Conservation (phyloP, 2,888 invertebrate genomes). For the Galerucella calmariensis region DNA sequence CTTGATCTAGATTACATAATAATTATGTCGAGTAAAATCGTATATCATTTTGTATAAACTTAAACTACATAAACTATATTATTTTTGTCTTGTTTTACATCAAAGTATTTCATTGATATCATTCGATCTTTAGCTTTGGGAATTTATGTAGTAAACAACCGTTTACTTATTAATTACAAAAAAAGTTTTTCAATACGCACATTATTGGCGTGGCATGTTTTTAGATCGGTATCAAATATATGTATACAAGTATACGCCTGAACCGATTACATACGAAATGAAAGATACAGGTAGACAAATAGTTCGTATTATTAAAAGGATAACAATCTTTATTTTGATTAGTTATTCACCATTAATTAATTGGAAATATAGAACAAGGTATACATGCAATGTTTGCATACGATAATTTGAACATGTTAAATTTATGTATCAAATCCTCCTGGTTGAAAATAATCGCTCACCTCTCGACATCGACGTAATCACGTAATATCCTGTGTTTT, state of each 20-base stretch:
- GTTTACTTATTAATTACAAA: background rate
- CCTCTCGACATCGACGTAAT: conserved; percentile 11
- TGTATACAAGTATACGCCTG: conserved; percentile 16
- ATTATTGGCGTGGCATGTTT: conserved; percentile 8
- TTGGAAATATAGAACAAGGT: conserved; percentile 52
- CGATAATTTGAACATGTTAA: conserved; percentile 32
- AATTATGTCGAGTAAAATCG: background rate
- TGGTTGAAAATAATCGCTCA: conserved; percentile 30
- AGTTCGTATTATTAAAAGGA: conserved; percentile 49
- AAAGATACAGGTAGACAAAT: conserved; percentile 48
- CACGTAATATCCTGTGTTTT: conserved; percentile 14
- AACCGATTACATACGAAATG: conserved; percentile 27
- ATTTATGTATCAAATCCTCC: conserved; percentile 37
- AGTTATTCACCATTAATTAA: conserved; percentile 55
- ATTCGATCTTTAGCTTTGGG: background rate
- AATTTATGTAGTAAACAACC: background rate
- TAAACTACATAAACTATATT: background rate
- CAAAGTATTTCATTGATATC: background rate
- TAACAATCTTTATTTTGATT: conserved; percentile 53
- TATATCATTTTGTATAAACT: background rate
- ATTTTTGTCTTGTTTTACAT: background rate
- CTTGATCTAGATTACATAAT: background rate
- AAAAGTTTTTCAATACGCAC: background rate
- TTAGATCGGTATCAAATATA: conserved; percentile 28
- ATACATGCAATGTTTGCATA: conserved; percentile 41